Conservation (phyloP, 1,140 invertebrate genomes). For the Drosophila prosaltans region DNA sequence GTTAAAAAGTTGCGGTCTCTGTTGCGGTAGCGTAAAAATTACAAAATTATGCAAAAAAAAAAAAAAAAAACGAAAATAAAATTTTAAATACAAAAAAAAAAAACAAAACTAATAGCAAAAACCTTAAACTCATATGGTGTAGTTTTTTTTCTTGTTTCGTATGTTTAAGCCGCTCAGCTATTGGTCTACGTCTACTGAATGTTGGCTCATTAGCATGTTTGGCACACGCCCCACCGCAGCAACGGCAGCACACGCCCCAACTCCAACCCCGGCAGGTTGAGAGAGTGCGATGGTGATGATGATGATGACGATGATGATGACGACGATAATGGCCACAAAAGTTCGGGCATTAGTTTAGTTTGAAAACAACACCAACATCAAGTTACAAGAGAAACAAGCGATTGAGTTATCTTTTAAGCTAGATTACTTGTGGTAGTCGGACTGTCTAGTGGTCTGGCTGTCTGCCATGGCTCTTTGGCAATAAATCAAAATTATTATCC, state of each 20-base stretch:
- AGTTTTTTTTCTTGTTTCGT: slow-evolving; percentile 38
- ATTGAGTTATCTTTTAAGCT: slow-evolving; percentile 68
- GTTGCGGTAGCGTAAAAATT: slow-evolving; percentile 59
- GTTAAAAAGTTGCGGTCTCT: slow-evolving; percentile 63
- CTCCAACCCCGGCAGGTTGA: slow-evolving; percentile 38
- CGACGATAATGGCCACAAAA: slow-evolving; percentile 49
- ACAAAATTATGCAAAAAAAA: slow-evolving; percentile 67
- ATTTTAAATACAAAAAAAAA: neutral
- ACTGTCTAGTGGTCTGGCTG: slow-evolving; percentile 23
- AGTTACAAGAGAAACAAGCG: slow-evolving; percentile 12
- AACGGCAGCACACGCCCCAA: slow-evolving; percentile 62
- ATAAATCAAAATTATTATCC: slow-evolving; percentile 81
- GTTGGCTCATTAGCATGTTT: slow-evolving; percentile 79
- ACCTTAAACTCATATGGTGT: slow-evolving; percentile 65
- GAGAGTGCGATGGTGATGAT: slow-evolving; percentile 28
- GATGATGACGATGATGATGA: slow-evolving; percentile 45
- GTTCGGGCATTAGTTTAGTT: slow-evolving; percentile 1
- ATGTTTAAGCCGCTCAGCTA: slow-evolving; percentile 48
- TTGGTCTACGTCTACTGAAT: slow-evolving; percentile 71
- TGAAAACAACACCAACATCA: neutral
- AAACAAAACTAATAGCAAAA: slow-evolving; percentile 35
- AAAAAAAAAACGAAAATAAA: slow-evolving; percentile 36
- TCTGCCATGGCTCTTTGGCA: slow-evolving; percentile 52
- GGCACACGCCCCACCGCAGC: slow-evolving; percentile 68
- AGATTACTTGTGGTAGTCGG: slow-evolving; percentile 53